phyloP scores from a whole-genome alignment of 2,888 invertebrate species.

The Ochropleura leucogaster region DNA sequence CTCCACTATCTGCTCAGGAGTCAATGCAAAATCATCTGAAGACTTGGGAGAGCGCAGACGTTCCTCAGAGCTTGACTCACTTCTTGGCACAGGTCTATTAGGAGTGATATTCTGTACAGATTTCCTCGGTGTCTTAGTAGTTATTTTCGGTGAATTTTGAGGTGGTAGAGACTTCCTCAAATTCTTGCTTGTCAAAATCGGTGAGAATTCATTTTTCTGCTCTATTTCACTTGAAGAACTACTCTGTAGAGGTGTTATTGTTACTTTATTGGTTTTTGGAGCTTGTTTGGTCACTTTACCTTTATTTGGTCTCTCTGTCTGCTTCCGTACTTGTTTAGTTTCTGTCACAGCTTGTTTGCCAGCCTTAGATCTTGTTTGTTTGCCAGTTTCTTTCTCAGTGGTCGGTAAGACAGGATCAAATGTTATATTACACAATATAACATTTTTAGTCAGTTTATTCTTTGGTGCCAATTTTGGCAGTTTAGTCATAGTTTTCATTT shows the following conservation, averaged over 20 bases:
- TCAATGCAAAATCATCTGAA: conserved; percentile 63
- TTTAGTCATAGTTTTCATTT: conserved; percentile 68
- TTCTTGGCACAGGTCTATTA: conserved; percentile 76
- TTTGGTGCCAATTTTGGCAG: conserved; percentile 69
- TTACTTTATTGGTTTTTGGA: conserved; percentile 45
- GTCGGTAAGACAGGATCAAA: conserved; percentile 71
- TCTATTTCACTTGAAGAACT: conserved; percentile 70
- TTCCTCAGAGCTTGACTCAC: conserved; percentile 83
- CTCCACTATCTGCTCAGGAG: conserved; percentile 78
- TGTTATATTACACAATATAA: conserved; percentile 53
- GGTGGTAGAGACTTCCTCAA: conserved; percentile 56
- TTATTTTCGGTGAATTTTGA: conserved; percentile 39
- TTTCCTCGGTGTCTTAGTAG: conserved; percentile 60
- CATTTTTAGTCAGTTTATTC: conserved; percentile 64
- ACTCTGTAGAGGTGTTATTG: conserved; percentile 44
- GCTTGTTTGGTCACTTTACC: conserved; percentile 54
- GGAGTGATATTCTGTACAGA: conserved; percentile 70
- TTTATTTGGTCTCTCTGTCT: conserved; percentile 57
- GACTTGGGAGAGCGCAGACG: conserved; percentile 80
- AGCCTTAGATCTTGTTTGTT: conserved; percentile 49
- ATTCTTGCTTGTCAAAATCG: conserved; percentile 38
- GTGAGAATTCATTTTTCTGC: conserved; percentile 36
- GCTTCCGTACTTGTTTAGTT: conserved; percentile 42
- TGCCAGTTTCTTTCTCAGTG: conserved; percentile 51
- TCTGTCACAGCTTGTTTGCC: conserved; percentile 49